Base-by-base conservation (phyloP, 2,113 vertebrate species). In the Lophius piscatorius region DNA sequence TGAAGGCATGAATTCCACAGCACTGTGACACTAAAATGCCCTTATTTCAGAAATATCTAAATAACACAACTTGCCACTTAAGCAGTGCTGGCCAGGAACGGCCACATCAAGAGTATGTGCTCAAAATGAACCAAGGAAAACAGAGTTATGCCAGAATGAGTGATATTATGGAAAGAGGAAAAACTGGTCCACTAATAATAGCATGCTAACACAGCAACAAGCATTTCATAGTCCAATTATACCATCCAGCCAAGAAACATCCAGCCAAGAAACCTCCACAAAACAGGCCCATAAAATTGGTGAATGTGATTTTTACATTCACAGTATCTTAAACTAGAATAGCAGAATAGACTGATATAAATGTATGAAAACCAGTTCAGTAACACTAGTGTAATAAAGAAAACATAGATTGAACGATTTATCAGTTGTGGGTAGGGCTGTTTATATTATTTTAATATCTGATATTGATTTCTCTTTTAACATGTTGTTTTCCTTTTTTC, bases 51-150 rank as follows among this genome's bases (percentile, higher is more conserved):
- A 87, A 82, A 70, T 70, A 82, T 75, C 77, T 51, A 85, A 81
- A 87, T 81, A 81, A 74, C 75, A 71, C 67, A 67, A 74, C 69
- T 74, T 69, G 65, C 63, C 69, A 80, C 70, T 79, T 71, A n/a
- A n/a, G n/a, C 58, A 73, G 77, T 67, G 72, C 65, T 67, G 31
- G 51, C 21, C 80, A 80, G 86, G 85, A 85, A 83, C 81, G 82
- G 82, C 39, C 61, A 51, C 74, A 67, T 81, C 60, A 71, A 70
- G 72, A 82, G 74, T 78, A 81, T 70, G 79, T 79, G 62, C 64
- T 82, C 62, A 56, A 70, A 80, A 80, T 66, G 70, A 83, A 86
- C 81, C 74, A 70, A 79, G 78, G 71, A 87, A 81, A 87, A 77
- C 80, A 65, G 74, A 83, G 72, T 73, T 80, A 57, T 80, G 74